Evolutionary conservation across 2,888 invertebrate genomes (phyloP), one percentile per base, ranked within the genome.

Genomic region (Schizotus pectinicornis): DNA sequence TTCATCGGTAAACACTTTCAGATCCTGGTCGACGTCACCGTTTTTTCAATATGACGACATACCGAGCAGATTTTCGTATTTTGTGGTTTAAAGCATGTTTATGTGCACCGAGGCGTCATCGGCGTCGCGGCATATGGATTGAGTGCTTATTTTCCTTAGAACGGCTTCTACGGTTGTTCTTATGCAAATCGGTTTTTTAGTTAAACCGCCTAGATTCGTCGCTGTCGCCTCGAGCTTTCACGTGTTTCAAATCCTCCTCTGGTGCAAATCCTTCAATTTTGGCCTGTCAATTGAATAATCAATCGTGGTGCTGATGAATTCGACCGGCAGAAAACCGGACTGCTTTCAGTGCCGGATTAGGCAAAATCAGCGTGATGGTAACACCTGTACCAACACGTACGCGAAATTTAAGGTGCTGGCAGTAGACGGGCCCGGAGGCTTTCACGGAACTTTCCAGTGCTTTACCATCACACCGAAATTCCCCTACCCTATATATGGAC

Each of bases 201-300:
- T 22, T 2, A 22, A 22, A 32, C 11, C 9, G 34, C 11, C 36
- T 42, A 13, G 34, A 47, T 48, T 52, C 30, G 57, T 34, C 12
- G 37, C 50, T 58, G 52, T 58, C 58, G 58, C 58, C 53, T 7
- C 35, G n/a, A 45, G 54, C 53, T 54, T 54, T 36, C 58, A 54
- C 53, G 58, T 58, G 58, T 58, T 52, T 57, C 42, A 56, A 46
- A 43, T 56, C 56, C 57, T 57, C n/a, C n/a, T 22, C 22, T 22
- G 5, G 22, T 22, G 22, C 22, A 22, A 22, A 22, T 22, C 22
- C 22, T 22, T 22, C 22, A 22, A 22, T 51, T 33, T 56, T n/a
- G 32, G 38, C 33, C 53, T 38, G 53, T 53, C 53, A 53, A 38
- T 38, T 37, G 38, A 14, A 42, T 38, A 51, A 51, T 51, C 47